A percentile compares a stretch with the other conserved stretches of the same genome.
Evolutionary conservation across 1,140 invertebrate species (phyloP).

Genomic region (Lepidotrigona ventralis): DNA sequence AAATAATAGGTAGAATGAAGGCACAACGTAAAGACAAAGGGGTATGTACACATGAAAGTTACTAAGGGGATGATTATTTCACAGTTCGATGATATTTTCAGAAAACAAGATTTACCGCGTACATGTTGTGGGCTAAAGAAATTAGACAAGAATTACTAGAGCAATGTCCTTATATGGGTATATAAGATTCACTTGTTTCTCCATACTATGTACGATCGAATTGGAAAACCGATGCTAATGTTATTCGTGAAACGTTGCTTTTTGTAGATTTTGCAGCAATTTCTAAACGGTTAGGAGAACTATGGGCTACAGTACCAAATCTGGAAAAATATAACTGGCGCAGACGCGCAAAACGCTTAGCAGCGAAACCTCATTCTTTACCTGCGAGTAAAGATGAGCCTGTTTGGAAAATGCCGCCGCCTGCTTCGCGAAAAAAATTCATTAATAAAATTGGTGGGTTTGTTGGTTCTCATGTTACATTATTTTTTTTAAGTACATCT

Average conservation of each 20-base stretch:
- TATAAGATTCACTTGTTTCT: conserved; percentile 50
- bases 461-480: conserved; percentile 47
- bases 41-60: conserved; percentile 73
- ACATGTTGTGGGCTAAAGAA: conserved; percentile 94
- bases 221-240: conserved; percentile 54
- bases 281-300: conserved; percentile 89
- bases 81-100: conserved; percentile 72
- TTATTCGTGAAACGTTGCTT: conserved; percentile 69
- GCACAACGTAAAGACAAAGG: conserved; percentile 89
- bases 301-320: conserved; percentile 89
- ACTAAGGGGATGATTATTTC: conserved; percentile 44
- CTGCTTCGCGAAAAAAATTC: conserved; percentile 77
- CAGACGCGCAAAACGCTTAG: conserved; percentile 86
- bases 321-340: conserved; percentile 86
- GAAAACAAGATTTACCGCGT: conserved; percentile 91
- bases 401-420: conserved; percentile 77
- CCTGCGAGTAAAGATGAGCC: conserved; percentile 70
- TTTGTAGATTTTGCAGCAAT: conserved; percentile 88
- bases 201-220: conserved; percentile 1
- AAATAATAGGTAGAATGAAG: conserved; percentile 86
- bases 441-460: conserved; percentile 79
- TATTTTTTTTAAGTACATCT: conserved; percentile 41
- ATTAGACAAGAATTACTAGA: conserved; percentile 86
- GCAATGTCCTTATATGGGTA: conserved; percentile 88
- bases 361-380: conserved; percentile 78